Evolutionary conservation across 35 echinoderm and acorn worm genomes (phyloP).

Genomic region (Ptychodera flava): DNA sequence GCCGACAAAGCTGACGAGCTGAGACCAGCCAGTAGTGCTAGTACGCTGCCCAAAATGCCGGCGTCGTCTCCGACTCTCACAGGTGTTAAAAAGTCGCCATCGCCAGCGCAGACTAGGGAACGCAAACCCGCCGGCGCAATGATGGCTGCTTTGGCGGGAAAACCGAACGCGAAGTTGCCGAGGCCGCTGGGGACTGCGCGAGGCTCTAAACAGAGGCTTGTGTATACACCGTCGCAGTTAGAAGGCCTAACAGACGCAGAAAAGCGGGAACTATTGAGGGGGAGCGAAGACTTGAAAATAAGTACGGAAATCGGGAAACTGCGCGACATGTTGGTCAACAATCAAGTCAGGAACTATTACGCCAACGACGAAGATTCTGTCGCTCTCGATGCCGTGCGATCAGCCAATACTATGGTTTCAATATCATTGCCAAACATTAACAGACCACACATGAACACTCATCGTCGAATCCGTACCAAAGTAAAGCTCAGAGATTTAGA

Average conservation of each 20-base stretch:
- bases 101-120: too few relatives aligned
- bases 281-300: not conserved
- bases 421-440: not conserved
- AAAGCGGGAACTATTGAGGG: not conserved
- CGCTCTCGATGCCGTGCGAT: not conserved
- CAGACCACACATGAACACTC: not conserved
- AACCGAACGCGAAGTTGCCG: too few relatives aligned
- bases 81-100: not conserved
- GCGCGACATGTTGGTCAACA: not conserved
- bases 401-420: not conserved
- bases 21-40: too few relatives aligned
- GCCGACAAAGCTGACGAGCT: too few relatives aligned
- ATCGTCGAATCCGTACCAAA: not conserved
- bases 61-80: not conserved
- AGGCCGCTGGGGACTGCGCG: not conserved
- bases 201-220: not conserved
- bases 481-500: not conserved
- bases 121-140: too few relatives aligned
- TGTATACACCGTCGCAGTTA: not conserved
- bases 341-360: not conserved
- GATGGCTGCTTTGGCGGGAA: too few relatives aligned
- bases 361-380: not conserved
- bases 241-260: not conserved
- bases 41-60: not conserved
- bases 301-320: not conserved